phyloP scores from a whole-genome alignment of 1,140 invertebrate genomes.

The Lasaia peninsularis region DNA sequence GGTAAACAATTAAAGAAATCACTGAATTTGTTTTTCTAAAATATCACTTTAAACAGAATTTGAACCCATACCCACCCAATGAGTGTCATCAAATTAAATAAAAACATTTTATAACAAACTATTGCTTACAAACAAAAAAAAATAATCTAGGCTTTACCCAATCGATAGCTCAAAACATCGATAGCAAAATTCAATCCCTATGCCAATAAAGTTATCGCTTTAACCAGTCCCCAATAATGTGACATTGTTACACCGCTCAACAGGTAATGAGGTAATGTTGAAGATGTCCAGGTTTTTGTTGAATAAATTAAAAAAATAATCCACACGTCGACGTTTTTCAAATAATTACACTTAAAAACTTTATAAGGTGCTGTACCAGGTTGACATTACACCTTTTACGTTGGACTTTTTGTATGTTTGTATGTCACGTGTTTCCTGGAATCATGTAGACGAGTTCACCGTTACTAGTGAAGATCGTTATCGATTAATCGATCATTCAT shows the following conservation, averaged over 20 bases:
- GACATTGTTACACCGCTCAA: background rate
- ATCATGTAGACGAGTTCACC: background rate
- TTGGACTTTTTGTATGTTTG: background rate
- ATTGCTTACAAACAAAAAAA: too few species aligned
- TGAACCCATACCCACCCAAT: too few species aligned
- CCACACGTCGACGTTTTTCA: slow-evolving; percentile 2
- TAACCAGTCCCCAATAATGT: background rate
- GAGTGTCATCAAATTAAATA: too few species aligned
- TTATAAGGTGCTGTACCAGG: slow-evolving; percentile 5
- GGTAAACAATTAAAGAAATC: too few species aligned
- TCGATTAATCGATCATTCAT: background rate
- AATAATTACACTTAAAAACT: background rate
- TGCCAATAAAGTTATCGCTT: background rate
- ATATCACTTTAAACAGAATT: too few species aligned
- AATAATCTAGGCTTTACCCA: too few species aligned
- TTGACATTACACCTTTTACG: background rate
- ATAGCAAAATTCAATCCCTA: background rate
- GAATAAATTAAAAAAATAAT: slow-evolving; percentile 19
- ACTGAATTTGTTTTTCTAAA: too few species aligned
- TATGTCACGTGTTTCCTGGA: slow-evolving; percentile 2
- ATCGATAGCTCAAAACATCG: background rate
- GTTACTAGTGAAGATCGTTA: background rate
- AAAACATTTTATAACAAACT: too few species aligned
- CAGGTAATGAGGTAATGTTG: slow-evolving; percentile 3
- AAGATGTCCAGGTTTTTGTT: slow-evolving; percentile 6